Conservation (phyloP, 1,140 invertebrate species). For the Teleogryllus occipitalis region DNA sequence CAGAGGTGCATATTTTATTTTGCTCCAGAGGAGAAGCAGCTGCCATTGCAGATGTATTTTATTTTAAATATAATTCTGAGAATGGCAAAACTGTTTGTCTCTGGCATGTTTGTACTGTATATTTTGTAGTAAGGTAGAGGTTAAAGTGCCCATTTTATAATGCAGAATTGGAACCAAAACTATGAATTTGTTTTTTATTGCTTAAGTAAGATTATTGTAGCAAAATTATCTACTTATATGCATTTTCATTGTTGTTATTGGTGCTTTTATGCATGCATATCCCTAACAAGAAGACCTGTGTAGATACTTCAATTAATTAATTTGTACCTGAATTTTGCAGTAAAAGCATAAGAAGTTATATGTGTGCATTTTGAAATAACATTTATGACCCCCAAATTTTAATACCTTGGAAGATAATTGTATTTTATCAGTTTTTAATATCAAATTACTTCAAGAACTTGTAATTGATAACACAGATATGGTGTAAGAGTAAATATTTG, state of each 20-base stretch:
- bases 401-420: not conserved
- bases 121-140: not conserved
- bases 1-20: not conserved
- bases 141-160: not conserved
- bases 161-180: not conserved
- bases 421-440: not conserved
- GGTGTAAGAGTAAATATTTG: not conserved
- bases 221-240: not conserved
- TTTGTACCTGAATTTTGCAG: not conserved
- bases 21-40: not conserved
- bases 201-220: slow-evolving; percentile 1
- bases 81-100: not conserved
- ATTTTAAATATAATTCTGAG: not conserved
- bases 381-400: not conserved
- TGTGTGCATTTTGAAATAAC: not conserved
- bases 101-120: not conserved
- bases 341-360: not conserved
- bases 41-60: not conserved
- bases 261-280: not conserved
- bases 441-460: not conserved
- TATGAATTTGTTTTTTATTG: not conserved
- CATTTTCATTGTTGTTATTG: not conserved
- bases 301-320: not conserved
- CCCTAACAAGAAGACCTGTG: not conserved
- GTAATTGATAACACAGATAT: not conserved